Evolutionary conservation across 2,888 invertebrate genomes (phyloP).

Genomic region (Lagria hirta): DNA sequence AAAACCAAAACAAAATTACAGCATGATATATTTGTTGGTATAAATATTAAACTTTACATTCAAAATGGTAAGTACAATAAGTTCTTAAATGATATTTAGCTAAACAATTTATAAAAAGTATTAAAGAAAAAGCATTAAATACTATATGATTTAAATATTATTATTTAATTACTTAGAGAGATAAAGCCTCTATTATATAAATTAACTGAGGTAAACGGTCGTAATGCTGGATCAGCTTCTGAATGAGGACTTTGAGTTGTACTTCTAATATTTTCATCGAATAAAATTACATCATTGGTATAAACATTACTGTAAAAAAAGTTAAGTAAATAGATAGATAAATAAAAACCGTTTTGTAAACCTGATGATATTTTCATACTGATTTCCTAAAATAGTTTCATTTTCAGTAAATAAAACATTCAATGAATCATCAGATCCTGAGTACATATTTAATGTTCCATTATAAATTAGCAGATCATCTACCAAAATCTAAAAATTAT

Average conservation of each 20-base stretch:
- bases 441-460: slow-evolving; percentile 57
- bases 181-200: slow-evolving; percentile 39
- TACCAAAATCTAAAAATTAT: slow-evolving; percentile 65
- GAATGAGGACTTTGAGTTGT: slow-evolving; percentile 44
- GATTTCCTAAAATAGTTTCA: slow-evolving; percentile 38
- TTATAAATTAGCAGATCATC: slow-evolving; percentile 80
- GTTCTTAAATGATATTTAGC: too few species aligned
- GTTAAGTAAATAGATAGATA: slow-evolving; percentile 2
- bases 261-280: slow-evolving; percentile 37
- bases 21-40: too few species aligned
- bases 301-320: neutral
- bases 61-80: too few species aligned
- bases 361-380: slow-evolving; percentile 39
- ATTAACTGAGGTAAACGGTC: slow-evolving; percentile 51
- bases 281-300: slow-evolving; percentile 39
- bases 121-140: too few species aligned
- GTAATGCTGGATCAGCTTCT: slow-evolving; percentile 47
- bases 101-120: too few species aligned
- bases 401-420: slow-evolving; percentile 46
- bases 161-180: slow-evolving; percentile 26
- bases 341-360: slow-evolving; percentile 25
- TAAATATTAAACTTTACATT: too few species aligned
- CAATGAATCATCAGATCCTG: slow-evolving; percentile 35
- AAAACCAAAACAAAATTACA: too few species aligned
- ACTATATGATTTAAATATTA: too few species aligned